Base-by-base conservation (phyloP, 2,797 vertebrate species). In the Adelosebastes latens region DNA sequence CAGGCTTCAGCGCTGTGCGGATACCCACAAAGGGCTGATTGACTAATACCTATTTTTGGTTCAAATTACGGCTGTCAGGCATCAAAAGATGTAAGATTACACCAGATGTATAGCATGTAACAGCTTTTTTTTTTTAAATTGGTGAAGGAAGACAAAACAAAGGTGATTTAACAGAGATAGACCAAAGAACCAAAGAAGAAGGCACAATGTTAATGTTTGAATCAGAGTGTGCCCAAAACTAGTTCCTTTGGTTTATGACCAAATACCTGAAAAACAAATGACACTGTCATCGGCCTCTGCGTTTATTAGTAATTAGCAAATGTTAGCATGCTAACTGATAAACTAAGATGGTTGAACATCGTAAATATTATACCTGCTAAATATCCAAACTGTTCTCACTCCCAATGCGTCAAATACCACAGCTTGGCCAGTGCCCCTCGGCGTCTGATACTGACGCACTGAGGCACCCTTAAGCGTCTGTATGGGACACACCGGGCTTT, bases 31-130 rank as follows among this genome's bases (percentile, higher is more conserved):
- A 65, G 56, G 56, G 29, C 59, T 65, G n/a, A 80, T 55, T 88
- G 77, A 83, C 80, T 84, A 64, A 83, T 77, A 68, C 61, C 80
- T 81, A 75, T 76, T 87, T 90, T 74, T 80, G 70, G 32, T 71
- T 76, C 1, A n/a, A 59, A 59, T 29, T 55, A 46, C 71, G 53
- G 11, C 67, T 67, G 60, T 53, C 64, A 60, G 49, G 59, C 78
- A 59, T 59, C 58, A 59, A 8, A 34, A 66, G 25, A 65, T 58
- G 32, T 52, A 36, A 69, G 65, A 53, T 42, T 18, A 36, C 53
- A 56, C 31, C 72, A 75, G 55, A 72, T 36, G 55, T 53, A 29
- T 18, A 62, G 1, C 14, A 16, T 10, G 11, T 29, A 34, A 59
- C 49, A 27, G 4, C 11, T 18, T 59, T 27, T 24, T 14, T 39